A percentile compares a stretch with the other conserved stretches of the same genome.
These are phyloP conservation scores for Deladenus siricidicola DNA, from an alignment of 2,888 invertebrate species.

Conservation along the genomic window DNA sequence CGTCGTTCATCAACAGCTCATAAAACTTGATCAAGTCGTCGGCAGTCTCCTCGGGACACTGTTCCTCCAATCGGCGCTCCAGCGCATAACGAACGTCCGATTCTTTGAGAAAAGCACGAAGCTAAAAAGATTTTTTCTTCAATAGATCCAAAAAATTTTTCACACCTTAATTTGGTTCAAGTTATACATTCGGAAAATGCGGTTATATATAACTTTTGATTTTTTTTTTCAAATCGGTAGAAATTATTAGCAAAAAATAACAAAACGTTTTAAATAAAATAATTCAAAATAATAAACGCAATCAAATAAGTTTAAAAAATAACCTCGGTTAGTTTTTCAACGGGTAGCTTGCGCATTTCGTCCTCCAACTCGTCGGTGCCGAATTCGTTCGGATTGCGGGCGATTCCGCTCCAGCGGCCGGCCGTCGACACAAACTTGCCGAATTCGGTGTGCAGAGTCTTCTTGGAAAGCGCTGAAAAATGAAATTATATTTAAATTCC, in stretches of 20 bases:
- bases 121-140: neutral
- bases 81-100: slow-evolving; percentile 9
- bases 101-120: slow-evolving; percentile 7
- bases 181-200: neutral
- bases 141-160: no score
- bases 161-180: neutral
- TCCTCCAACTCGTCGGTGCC: slow-evolving; percentile 20
- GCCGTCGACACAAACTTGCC: slow-evolving; percentile 15
- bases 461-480: slow-evolving; percentile 16
- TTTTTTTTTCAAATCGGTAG: neutral
- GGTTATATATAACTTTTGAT: neutral
- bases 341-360: slow-evolving; percentile 12
- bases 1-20: slow-evolving; percentile 6
- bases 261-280: neutral
- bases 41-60: neutral
- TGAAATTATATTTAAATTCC: slow-evolving; percentile 16
- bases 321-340: slow-evolving; percentile 12
- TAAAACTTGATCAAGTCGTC: slow-evolving; percentile 11
- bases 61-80: slow-evolving; percentile 9
- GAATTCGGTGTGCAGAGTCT: slow-evolving; percentile 15
- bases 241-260: neutral
- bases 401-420: slow-evolving; percentile 17
- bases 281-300: neutral
- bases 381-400: slow-evolving; percentile 28
- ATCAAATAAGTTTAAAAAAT: neutral